Evolutionary conservation across 2,888 invertebrate genomes (phyloP), one percentile per base, ranked within the genome.

Genomic region (Zygaena filipendulae): DNA sequence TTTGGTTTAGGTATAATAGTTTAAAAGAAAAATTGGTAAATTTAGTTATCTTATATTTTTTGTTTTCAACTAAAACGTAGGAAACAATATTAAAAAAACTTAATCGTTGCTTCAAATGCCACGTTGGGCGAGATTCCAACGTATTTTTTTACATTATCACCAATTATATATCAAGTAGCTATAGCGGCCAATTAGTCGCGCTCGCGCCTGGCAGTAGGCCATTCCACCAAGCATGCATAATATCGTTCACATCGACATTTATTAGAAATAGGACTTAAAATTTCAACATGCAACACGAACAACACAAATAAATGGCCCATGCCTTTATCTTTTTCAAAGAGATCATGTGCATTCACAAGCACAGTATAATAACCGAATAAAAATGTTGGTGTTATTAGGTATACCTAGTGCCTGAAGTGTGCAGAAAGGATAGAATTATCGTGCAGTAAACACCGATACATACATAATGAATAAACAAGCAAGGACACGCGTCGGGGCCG

Each of bases 231-330:
- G 62, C 77, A 77, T 75, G 75, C 75, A 71, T 45, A n/a, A n/a
- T n/a, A n/a, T 63, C 55, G 62, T 55, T 55, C 60, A 70, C 68
- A 66, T 60, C 57, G 56, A 64, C 59, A 60, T 16, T 16, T 16
- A 56, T 59, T 59, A 58, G 52, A 49, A 62, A 46, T 56, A 63
- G 56, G 50, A 59, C 57, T 62, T 67, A 64, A 39, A 57, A 63
- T 32, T 60, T 61, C 68, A 53, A 59, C 79, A 79, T 79, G 77
- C 79, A 77, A 71, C 70, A 77, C 74, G 66, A 67, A 79, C 75
- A 72, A 79, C 77, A 77, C 53, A 50, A 51, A 74, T 66, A 50
- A 51, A 74, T 66, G 74, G 74, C 74, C 71, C 75, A 68, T 61
- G 55, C 60, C 60, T 60, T 64, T 52, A 52, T 57, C 40, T 52